Evolutionary conservation across 2,888 invertebrate genomes (phyloP), one percentile per base, ranked within the genome.

Genomic region (Heteromurus nitidus): DNA sequence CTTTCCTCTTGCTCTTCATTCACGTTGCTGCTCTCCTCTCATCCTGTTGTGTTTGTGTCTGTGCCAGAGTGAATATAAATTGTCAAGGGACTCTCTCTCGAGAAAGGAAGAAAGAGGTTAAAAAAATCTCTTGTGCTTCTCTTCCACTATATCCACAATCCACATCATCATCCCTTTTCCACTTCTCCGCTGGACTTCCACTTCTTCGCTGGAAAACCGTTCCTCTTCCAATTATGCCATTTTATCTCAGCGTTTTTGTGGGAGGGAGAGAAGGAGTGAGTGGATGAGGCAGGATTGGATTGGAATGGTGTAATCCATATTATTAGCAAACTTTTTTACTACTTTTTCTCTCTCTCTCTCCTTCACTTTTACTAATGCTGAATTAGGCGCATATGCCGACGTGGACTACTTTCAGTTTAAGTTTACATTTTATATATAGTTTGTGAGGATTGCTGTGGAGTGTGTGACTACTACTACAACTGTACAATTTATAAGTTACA

Each of bases 251-350:
- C 44, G 44, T 44, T 44, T 36, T 44, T 2, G 50, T 50, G 16
- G 50, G 9, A 18, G 20, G 20, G 20, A 20, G 20, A 20, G 9
- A 20, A 3, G 50, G 20, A n/a, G n/a, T n/a, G 47, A 47, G 18
- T 9, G 47, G 16, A 16, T 9, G 26, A 47, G 36, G 60, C 60
- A 36, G 62, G n/a, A 72, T 60, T 72, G 60, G 47, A 60, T 60
- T 62, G 60, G 47, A 72, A 62, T 72, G 11, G 28, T 72, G 42
- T 72, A 72, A 72, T 72, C 72, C 72, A 24, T 42, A 72, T 60
- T 72, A 72, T 72, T 72, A 72, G 60, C 72, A 72, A 72, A 72
- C 60, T 62, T 69, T 69, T 58, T 42, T 20, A 53, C 36, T 69
- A 2, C 44, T 44, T 44, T 44, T n/a, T 9, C 44, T 44, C 44